Base-by-base conservation (phyloP, 2,113 vertebrate species). In the Megaptera novaeangliae region DNA sequence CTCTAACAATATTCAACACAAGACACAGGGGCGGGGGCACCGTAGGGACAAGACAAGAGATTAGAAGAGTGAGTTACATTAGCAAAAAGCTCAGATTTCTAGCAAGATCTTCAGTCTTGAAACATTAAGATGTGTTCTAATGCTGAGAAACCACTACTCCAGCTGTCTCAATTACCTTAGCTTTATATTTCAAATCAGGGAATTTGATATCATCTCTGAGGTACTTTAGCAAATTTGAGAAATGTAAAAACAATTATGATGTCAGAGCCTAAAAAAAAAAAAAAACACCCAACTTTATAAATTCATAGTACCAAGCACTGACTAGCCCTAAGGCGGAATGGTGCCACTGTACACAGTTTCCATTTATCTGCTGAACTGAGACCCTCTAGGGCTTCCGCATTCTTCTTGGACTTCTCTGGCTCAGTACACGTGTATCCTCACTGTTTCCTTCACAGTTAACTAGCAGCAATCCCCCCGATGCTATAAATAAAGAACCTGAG, bases 401-500 rank as follows among this genome's bases (percentile, higher is more conserved):
- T 57, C 36, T 82, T 84, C 59, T 10, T 31, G 61, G 68, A 78
- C 88, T 72, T 83, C 46, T 74, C 81, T 34, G 69, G 17, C 63
- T 91, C 57, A 75, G 25, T n/a, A 46, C 39, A 55, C 63, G 1
- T 29, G 34, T 27, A 59, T 41, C 49, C 10, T 81, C 84, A 80
- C 17, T 14, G 36, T 72, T 61, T 82, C 59, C 23, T 81, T 61
- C 21, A 25, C 4, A 57, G 25, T 44, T 88, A 95, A 96, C 78
- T 20, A 91, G 39, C 44, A 90, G 36, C 25, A 71, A 34, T 81
- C 34, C 82, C 34, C 72, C 15, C 66, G n/a, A 86, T 71, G 66
- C 34, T 77, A 41, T 31, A 71, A 86, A 95, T 57, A 74, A 96
- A 83, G 81, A 95, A 57, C 49, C 52, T 83, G 44, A 87, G 80